Conservation (phyloP, 2,888 invertebrate genomes). For the Pecten maximus region DNA sequence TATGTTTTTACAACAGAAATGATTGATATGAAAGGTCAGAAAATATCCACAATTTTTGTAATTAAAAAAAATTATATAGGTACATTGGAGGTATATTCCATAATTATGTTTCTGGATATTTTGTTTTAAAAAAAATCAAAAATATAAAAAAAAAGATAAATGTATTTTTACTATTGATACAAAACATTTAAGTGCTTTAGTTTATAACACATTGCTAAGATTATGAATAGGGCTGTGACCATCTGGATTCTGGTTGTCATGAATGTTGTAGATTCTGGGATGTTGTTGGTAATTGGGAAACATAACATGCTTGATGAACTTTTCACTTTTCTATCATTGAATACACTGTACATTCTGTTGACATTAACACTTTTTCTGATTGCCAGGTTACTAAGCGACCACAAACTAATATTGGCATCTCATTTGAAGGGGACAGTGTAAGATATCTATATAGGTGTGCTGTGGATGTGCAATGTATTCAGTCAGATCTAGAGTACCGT, state of each 20-base stretch:
- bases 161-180: no score
- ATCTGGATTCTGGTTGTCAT: background rate
- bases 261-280: constrained; percentile 7
- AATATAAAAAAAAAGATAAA: no score
- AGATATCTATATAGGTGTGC: background rate
- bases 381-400: constrained; percentile 33
- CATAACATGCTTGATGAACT: constrained; percentile 9
- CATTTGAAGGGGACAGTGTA: constrained; percentile 25
- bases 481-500: background rate
- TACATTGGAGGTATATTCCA: background rate
- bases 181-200: no score
- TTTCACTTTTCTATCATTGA: background rate
- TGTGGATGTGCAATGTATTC: background rate
- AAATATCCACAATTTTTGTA: no score
- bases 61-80: background rate
- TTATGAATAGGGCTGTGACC: background rate
- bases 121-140: background rate
- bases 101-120: background rate
- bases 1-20: no score
- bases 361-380: constrained; percentile 18
- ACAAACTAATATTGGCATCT: constrained; percentile 24
- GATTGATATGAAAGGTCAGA: no score
- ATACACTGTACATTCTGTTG: background rate
- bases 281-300: background rate
- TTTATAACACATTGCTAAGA: background rate